These are phyloP conservation scores for Bombus turneri DNA, from an alignment of 1,140 invertebrate genomes.

Conservation along the genomic window DNA sequence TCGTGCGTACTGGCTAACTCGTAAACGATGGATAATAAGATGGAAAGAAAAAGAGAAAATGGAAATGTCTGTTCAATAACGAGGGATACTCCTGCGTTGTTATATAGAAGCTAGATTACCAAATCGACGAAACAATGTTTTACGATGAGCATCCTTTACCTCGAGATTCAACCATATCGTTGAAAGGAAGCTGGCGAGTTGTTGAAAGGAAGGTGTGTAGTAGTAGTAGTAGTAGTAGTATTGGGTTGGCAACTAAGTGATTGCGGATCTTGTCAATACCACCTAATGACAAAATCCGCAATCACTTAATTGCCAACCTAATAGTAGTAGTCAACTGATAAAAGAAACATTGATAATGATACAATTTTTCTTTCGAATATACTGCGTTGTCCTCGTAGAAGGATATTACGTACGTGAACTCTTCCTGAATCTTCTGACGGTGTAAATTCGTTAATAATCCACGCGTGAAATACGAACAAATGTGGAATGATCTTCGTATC, in stretches of 20 bases:
- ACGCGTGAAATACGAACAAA: not conserved
- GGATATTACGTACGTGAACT: too few species aligned
- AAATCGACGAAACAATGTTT: not conserved
- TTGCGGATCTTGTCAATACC: too few species aligned
- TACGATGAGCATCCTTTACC: not conserved
- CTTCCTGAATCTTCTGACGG: too few species aligned
- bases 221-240: too few species aligned
- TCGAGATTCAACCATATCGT: not conserved
- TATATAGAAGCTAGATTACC: not conserved
- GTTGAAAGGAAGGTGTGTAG: not conserved
- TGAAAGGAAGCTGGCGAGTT: not conserved
- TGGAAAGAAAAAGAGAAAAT: not conserved
- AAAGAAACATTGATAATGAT: not conserved
- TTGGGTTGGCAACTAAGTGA: too few species aligned
- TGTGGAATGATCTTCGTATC: not conserved
- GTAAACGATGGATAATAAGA: conserved; percentile 14
- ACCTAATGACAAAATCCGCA: too few species aligned
- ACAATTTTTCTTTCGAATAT: too few species aligned
- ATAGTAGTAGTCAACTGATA: not conserved
- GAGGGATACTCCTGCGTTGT: not conserved
- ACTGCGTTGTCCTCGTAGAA: too few species aligned
- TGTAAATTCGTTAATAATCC: not conserved
- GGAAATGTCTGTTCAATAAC: not conserved
- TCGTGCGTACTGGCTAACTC: conserved; percentile 16
- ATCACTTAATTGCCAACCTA: too few species aligned